phyloP scores from a whole-genome alignment of 2,888 invertebrate genomes.

The Diaprepes abbreviatus region DNA sequence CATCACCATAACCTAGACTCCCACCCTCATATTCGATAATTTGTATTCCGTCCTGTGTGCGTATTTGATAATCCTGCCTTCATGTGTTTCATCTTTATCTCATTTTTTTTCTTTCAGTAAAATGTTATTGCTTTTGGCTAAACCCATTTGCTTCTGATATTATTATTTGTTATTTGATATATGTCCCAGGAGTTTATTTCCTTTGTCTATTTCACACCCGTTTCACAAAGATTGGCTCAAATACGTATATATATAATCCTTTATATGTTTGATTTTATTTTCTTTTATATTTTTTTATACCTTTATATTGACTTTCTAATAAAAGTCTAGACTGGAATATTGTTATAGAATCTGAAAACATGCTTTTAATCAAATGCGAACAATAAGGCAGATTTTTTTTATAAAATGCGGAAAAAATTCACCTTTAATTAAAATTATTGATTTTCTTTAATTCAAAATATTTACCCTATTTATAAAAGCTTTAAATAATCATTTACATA shows the following conservation, averaged over 20 bases:
- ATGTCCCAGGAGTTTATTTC: slow-evolving; percentile 16
- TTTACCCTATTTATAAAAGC: no score
- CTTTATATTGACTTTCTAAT: no score
- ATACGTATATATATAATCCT: slow-evolving; percentile 1
- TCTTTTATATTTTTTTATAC: neutral
- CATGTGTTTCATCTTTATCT: slow-evolving; percentile 25
- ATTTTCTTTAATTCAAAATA: no score
- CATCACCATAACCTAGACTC: slow-evolving; percentile 7
- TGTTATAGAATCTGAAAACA: no score
- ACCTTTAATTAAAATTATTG: no score
- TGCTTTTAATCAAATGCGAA: no score
- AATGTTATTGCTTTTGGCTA: slow-evolving; percentile 32
- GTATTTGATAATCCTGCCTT: slow-evolving; percentile 17
- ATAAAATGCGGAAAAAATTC: no score
- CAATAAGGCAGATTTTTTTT: no score
- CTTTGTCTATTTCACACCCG: slow-evolving; percentile 23
- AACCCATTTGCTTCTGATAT: slow-evolving; percentile 26
- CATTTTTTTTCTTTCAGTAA: slow-evolving; percentile 30
- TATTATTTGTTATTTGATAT: slow-evolving; percentile 31
- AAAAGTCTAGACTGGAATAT: no score
- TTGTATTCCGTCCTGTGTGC: slow-evolving; percentile 21
- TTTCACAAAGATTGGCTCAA: neutral
- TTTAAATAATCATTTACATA: no score
- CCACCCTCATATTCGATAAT: slow-evolving; percentile 18
- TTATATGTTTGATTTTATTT: slow-evolving; percentile 15